phyloP scores from a whole-genome alignment of 2,797 vertebrate species.

The Coregonus sp. region DNA sequence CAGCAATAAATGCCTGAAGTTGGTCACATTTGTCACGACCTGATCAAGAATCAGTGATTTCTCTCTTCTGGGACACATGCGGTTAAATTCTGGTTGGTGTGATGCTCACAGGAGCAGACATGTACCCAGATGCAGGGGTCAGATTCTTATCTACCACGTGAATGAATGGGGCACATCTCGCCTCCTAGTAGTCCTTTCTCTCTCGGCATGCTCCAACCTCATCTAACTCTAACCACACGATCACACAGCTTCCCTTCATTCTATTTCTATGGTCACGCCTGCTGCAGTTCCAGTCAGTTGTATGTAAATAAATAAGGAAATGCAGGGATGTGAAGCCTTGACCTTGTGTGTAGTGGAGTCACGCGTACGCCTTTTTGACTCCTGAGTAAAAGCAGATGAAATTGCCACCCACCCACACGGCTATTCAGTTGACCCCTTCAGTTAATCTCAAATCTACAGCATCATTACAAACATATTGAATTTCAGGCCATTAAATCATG shows the following conservation, averaged over 20 bases:
- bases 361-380: not conserved
- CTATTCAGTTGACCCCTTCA: not conserved
- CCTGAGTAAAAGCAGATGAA: not conserved
- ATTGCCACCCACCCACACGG: not conserved
- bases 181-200: not conserved
- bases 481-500: no score
- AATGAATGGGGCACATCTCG: not conserved
- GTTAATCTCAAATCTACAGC: not conserved
- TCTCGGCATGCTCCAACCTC: not conserved
- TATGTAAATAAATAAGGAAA: not conserved
- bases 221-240: not conserved
- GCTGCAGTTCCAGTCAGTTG: constrained; percentile 4
- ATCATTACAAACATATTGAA: not conserved
- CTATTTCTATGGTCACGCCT: not conserved
- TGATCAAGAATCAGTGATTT: not conserved
- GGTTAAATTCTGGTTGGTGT: not conserved
- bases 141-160: not conserved
- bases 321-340: not conserved
- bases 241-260: not conserved
- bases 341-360: not conserved
- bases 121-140: not conserved
- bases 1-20: not conserved
- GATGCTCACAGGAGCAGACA: not conserved
- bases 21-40: not conserved
- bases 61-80: not conserved